Evolutionary conservation across 1,140 invertebrate species (phyloP).

Genomic region (Spodoptera frugiperda): DNA sequence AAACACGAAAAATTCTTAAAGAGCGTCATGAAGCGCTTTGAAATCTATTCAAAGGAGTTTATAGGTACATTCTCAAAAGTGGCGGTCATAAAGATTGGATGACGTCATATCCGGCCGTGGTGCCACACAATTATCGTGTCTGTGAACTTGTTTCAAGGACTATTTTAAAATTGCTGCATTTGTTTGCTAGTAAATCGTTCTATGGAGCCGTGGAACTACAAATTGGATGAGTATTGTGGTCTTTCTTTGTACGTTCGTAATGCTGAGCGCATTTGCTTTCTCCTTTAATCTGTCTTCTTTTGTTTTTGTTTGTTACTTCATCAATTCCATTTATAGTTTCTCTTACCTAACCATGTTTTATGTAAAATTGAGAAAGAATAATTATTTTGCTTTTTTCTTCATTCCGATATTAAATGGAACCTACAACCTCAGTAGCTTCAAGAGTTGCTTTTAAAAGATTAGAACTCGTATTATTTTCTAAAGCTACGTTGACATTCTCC

Average conservation of each 20-base stretch:
- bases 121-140: slow-evolving; percentile 37
- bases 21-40: slow-evolving; percentile 17
- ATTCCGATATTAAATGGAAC: too few species aligned
- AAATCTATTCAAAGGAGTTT: slow-evolving; percentile 46
- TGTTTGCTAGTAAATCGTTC: slow-evolving; percentile 24
- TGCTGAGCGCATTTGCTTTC: background rate
- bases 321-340: too few species aligned
- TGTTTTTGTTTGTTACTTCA: background rate
- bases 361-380: too few species aligned
- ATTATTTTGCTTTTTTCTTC: too few species aligned
- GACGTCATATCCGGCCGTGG: slow-evolving; percentile 39
- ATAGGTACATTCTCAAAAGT: slow-evolving; percentile 34
- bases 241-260: background rate
- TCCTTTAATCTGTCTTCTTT: background rate
- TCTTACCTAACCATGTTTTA: too few species aligned
- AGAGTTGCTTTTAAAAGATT: too few species aligned
- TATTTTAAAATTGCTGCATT: slow-evolving; percentile 39
- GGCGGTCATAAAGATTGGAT: slow-evolving; percentile 45
- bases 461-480: background rate
- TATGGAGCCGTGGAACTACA: background rate
- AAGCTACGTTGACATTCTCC: background rate
- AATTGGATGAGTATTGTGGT: slow-evolving; percentile 9
- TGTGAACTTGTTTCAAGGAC: slow-evolving; percentile 50
- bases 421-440: too few species aligned
- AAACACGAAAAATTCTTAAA: slow-evolving; percentile 19